Evolutionary conservation across 1,140 invertebrate species (phyloP), one percentile per base, ranked within the genome.

Genomic region (Oedothorax gibbosus): DNA sequence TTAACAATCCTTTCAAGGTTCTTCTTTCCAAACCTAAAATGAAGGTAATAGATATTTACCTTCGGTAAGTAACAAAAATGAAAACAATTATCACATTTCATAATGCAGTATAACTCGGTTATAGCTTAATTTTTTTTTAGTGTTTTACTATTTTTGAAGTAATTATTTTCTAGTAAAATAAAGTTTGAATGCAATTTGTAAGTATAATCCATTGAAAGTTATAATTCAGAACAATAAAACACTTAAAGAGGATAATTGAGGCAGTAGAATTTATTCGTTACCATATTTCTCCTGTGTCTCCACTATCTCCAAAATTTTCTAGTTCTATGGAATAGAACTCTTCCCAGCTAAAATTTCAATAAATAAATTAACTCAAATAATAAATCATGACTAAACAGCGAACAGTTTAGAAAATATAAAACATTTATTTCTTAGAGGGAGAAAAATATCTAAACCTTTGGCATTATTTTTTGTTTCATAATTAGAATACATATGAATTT

Each of bases 271-370:
- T 35, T 2, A 35, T 35, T 35, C 5, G 35, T 69, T 81, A 81
- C 81, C 81, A 84, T 68, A 84, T 84, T 18, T 84, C 81, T 8
- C 81, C 81, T 14, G 4, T 60, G n/a, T 84, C 81, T 20, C 81
- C 81, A 84, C 49, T 20, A 51, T 66, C 62, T 57, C 76, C 53
- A 68, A 76, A 84, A 69, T 84, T 84, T 66, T 84, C 60, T 21
- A 84, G 18, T 68, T 84, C 81, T 50, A 12, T 15, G 8, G 60
- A 49, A 15, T 84, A 84, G 50, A 76, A 65, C 8, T 84, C 14
- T 50, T 50, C 51, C 81, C 81, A 84, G 51, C 81, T 84, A 4
- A 10, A 83, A 83, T 20, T 12, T 53, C 62, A 72, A 65, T 21
- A 53, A 53, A 0, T 21, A 62, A 65, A 54, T 10, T 18, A 77